These are phyloP conservation scores for Villa cingulata DNA, from an alignment of 2,888 invertebrate species.

Conservation along the genomic window DNA sequence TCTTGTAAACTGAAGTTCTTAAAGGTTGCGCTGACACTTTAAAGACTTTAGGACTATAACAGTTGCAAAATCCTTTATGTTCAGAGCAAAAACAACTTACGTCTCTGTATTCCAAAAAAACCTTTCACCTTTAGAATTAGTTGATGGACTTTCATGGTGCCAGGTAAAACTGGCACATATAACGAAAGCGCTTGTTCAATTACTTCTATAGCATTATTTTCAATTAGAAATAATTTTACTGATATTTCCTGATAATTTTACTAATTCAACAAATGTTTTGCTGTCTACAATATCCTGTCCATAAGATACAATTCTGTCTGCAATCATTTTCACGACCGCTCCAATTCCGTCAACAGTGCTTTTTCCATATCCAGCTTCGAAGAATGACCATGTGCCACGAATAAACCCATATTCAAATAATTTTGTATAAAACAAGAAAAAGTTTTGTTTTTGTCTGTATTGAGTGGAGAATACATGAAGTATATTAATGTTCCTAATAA, in stretches of 20 bases:
- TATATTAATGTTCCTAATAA: no score
- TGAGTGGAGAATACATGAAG: no score
- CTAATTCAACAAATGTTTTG: neutral
- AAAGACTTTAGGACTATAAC: neutral
- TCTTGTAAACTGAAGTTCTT: neutral
- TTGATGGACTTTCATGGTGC: neutral
- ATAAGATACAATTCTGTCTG: neutral
- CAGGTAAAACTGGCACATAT: neutral
- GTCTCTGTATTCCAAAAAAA: neutral
- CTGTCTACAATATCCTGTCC: neutral
- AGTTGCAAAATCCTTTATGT: neutral
- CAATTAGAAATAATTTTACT: neutral
- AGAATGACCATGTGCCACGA: neutral
- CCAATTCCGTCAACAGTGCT: neutral
- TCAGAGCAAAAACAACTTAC: neutral
- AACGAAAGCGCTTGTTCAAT: neutral
- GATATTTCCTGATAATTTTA: neutral
- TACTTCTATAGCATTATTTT: neutral
- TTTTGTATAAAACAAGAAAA: no score
- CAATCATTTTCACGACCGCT: neutral
- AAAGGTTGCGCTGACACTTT: neutral
- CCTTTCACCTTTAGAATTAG: neutral
- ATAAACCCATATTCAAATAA: no score
- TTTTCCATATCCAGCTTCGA: neutral
- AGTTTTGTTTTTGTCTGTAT: no score